Percentiles rank a stretch among this genome's conserved stretches.
phyloP scores from a whole-genome alignment of 2,888 invertebrate genomes.

The Bombyx huttoni region DNA sequence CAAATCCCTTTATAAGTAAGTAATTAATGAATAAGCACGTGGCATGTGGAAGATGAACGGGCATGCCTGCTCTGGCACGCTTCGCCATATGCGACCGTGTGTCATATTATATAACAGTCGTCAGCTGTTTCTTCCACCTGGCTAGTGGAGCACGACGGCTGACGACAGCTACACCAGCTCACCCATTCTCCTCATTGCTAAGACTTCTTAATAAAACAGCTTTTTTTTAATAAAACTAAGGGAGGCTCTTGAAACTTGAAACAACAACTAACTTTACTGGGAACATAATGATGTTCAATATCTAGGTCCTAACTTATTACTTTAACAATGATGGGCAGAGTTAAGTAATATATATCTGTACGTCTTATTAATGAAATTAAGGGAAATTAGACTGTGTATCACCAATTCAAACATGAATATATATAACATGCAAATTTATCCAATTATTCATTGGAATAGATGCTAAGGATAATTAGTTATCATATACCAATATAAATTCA shows the following conservation, averaged over 20 bases:
- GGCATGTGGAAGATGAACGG: conserved; percentile 39
- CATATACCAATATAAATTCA: no score
- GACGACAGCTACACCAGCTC: conserved; percentile 9
- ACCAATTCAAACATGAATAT: no score
- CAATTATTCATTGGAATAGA: no score
- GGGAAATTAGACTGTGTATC: no score
- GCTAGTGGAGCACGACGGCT: conserved; percentile 12
- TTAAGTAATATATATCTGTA: not conserved
- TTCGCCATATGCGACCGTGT: conserved; percentile 28
- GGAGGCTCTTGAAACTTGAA: conserved; percentile 17
- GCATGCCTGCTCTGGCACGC: conserved; percentile 21
- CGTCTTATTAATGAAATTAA: no score
- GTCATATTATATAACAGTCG: conserved; percentile 13
- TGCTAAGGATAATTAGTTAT: no score
- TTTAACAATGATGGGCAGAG: not conserved
- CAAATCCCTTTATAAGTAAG: conserved; percentile 13
- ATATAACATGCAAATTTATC: no score
- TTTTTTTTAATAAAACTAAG: conserved; percentile 33
- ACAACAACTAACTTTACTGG: not conserved
- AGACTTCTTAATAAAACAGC: conserved; percentile 33
- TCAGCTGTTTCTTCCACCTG: conserved; percentile 51
- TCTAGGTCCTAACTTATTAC: not conserved
- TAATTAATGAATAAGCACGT: conserved; percentile 16
- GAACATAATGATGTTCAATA: not conserved
- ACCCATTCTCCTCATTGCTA: conserved; percentile 20